Evolutionary conservation across 2,797 vertebrate species (phyloP), one percentile per base, ranked within the genome.

Genomic region (Parotocinclus haroldoi): DNA sequence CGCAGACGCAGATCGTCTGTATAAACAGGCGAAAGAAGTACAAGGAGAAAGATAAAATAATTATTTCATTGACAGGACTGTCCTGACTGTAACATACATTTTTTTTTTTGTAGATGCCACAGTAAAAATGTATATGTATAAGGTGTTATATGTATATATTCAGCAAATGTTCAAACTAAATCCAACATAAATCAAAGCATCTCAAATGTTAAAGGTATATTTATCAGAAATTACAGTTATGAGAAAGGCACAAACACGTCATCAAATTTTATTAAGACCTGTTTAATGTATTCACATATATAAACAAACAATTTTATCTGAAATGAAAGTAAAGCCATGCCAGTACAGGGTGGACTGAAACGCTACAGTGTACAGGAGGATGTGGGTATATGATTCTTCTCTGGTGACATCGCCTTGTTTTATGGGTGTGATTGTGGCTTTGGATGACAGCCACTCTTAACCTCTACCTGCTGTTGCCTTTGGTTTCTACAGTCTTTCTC

Each of bases 381-480:
- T 42, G 42, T 38, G 12, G 63, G 10, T 45, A 72, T 52, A 60
- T 68, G 78, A 78, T 60, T 79, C 76, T 84, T 82, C 79, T 84
- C 83, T 79, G 78, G 60, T 81, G 44, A 74, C 76, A 56, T 76
- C 82, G 84, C 77, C 81, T 85, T 76, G 58, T 79, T 68, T 71
- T 75, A 52, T 67, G 76, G 61, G 73, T 76, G 59, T 73, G 59
- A 79, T 75, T 74, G 77, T 82, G 83, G 80, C 68, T 80, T 75
- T 72, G 69, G 80, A 86, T 78, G 83, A 88, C 80, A 85, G 86
- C 84, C 82, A 86, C 81, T 81, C 84, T 86, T 83, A 83, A 85
- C 83, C 67, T 82, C 80, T 71, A 82, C 85, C 85, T 86, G 87
- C 83, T 86, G 87, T 88, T 90, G 88, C 90, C 89, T 89, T 91